phyloP scores from a whole-genome alignment of 2,888 invertebrate genomes.

The Lycia hirtaria region DNA sequence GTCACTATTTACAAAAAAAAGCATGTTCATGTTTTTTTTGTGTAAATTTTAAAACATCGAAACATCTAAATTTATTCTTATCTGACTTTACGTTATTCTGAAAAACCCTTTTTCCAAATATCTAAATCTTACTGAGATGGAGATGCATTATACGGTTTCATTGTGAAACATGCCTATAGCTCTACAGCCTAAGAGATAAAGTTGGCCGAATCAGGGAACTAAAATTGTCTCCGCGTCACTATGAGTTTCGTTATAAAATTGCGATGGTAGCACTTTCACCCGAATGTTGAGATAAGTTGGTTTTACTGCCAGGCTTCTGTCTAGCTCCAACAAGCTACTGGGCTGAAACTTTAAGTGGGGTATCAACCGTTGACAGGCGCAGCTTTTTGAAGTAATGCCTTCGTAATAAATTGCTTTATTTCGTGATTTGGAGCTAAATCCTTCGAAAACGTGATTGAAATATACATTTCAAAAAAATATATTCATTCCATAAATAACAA shows the following conservation, averaged over 20 bases:
- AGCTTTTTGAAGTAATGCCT: not conserved
- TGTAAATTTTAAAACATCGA: too few species aligned
- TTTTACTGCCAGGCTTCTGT: not conserved
- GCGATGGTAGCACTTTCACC: not conserved
- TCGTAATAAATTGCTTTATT: not conserved
- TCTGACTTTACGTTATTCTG: not conserved
- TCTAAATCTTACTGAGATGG: not conserved
- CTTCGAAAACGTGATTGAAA: too few species aligned
- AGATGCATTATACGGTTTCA: not conserved
- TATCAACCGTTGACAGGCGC: constrained; percentile 1
- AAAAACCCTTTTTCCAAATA: not conserved
- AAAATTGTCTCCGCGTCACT: not conserved
- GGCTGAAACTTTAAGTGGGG: constrained; percentile 1
- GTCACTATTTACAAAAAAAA: too few species aligned
- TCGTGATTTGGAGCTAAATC: not conserved
- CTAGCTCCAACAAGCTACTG: not conserved
- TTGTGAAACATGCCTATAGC: not conserved
- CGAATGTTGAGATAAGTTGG: not conserved
- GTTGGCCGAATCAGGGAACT: not conserved
- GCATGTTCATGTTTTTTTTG: too few species aligned
- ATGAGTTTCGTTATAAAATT: not conserved
- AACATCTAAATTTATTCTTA: too few species aligned
- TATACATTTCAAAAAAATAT: too few species aligned
- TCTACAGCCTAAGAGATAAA: not conserved
- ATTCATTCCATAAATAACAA: too few species aligned